Evolutionary conservation across 2,113 vertebrate genomes (phyloP).

Genomic region (Otocyon megalotis): DNA sequence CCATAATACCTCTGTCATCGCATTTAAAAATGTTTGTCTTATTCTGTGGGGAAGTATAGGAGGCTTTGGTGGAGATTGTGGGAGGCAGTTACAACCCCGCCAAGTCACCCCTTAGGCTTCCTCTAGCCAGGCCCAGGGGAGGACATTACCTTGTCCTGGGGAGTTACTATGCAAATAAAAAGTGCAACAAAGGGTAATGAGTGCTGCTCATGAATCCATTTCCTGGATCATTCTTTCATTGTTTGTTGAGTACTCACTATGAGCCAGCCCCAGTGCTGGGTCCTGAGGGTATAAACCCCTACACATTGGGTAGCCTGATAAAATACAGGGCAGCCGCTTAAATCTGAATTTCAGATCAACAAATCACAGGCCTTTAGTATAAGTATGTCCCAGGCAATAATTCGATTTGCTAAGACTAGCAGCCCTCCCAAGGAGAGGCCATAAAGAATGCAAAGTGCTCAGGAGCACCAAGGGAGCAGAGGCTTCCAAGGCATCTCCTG

Average conservation of each 20-base stretch:
- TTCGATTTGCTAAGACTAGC: not conserved
- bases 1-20: not conserved
- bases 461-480: not conserved
- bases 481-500: not conserved
- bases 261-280: not conserved
- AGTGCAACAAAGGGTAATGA: not conserved
- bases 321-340: not conserved
- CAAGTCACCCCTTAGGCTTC: not conserved
- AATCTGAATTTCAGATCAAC: not conserved
- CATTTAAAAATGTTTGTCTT: not conserved
- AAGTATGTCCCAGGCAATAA: not conserved
- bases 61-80: not conserved
- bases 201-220: not conserved
- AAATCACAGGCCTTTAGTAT: not conserved
- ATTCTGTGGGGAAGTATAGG: not conserved
- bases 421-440: not conserved
- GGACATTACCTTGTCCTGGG: not conserved
- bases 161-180: not conserved
- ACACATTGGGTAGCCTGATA: not conserved
- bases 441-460: not conserved
- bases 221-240: not conserved
- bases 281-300: not conserved
- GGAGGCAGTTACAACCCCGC: not conserved
- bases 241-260: not conserved
- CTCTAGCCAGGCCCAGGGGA: fast-evolving